Evolutionary conservation across 1,140 invertebrate species (phyloP).

Genomic region (Eumeta japonica): DNA sequence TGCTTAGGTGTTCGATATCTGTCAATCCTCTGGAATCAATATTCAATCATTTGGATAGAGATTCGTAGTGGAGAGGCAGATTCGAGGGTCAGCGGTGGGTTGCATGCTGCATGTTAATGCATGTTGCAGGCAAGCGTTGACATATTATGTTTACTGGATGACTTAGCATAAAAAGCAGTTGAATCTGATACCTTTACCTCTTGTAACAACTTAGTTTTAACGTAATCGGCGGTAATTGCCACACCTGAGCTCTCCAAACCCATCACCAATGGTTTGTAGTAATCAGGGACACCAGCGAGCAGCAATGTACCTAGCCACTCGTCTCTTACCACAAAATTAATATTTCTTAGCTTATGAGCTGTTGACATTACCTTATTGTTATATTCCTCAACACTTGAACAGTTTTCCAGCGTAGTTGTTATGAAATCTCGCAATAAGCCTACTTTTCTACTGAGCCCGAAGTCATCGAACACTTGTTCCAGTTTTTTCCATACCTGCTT

Average conservation of each 20-base stretch:
- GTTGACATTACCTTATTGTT: slow-evolving; percentile 26
- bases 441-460: slow-evolving; percentile 21
- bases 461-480: slow-evolving; percentile 27
- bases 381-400: slow-evolving; percentile 22
- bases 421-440: slow-evolving; percentile 19
- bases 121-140: no score
- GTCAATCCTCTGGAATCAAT: no score
- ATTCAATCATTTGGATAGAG: no score
- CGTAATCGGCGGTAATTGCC: slow-evolving; percentile 22
- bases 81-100: no score
- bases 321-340: slow-evolving; percentile 22
- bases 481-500: slow-evolving; percentile 26
- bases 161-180: slow-evolving; percentile 14
- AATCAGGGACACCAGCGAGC: slow-evolving; percentile 29
- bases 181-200: slow-evolving; percentile 15
- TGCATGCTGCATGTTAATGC: no score
- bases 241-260: slow-evolving; percentile 25
- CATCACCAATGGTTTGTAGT: slow-evolving; percentile 39
- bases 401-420: slow-evolving; percentile 15
- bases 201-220: slow-evolving; percentile 34
- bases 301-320: slow-evolving; percentile 27
- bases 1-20: no score
- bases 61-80: no score
- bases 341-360: slow-evolving; percentile 26
- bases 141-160: no score